Evolutionary conservation across 2,888 invertebrate species (phyloP), one percentile per base, ranked within the genome.

Genomic region (Argyresthia goedartella): DNA sequence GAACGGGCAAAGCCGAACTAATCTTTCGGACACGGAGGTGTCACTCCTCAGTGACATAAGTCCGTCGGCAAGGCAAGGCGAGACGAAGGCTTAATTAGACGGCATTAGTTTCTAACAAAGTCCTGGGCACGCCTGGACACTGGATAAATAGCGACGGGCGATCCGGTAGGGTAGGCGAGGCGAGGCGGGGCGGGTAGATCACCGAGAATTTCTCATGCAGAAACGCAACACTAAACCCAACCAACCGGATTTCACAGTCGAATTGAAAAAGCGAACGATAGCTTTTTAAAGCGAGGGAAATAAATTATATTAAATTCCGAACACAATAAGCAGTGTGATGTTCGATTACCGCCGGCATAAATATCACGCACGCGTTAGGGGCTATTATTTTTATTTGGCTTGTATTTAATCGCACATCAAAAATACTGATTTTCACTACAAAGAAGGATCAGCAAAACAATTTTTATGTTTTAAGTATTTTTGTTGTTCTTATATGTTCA

Each of bases 71-170:
- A 44, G 16, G 42, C n/a, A 10, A 9, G 10, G 14, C 10, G 9
- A 9, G 9, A 15, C 16, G 14, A 44, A 16, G 44, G 16, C 39
- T 39, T 6, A 74, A 73, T 73, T 76, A 71, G 69, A 67, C 59
- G 58, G 67, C 74, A 76, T 76, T 76, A 77, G 73, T 74, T 73
- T 55, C 59, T 55, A 69, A 66, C 72, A 69, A n/a, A 74, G 69
- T 72, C 65, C 58, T 56, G 15, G n/a, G n/a, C n/a, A n/a, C n/a
- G n/a, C n/a, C n/a, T n/a, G n/a, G 44, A 63, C 60, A 59, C 60
- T 61, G 66, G 62, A 65, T 70, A 71, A 70, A 69, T 66, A 9
- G 51, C 46, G 25, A 25, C 25, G 25, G 25, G 25, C 25, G 25
- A n/a, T n/a, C n/a, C n/a, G 25, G 25, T 25, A 49, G 7, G 25